phyloP scores from a whole-genome alignment of 1,140 invertebrate genomes.

The Sitobion miscanthi region DNA sequence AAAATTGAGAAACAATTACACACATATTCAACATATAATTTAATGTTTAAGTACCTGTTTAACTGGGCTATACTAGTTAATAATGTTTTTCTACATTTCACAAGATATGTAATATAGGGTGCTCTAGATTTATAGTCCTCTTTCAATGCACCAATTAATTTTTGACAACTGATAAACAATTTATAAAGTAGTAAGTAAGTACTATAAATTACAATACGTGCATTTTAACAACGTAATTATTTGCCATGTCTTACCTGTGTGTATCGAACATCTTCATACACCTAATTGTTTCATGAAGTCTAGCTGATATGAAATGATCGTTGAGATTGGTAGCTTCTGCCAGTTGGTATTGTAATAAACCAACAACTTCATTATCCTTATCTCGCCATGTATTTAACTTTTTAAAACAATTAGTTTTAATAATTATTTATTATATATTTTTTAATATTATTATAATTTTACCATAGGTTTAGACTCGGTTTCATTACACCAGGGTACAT shows the following conservation, averaged over 20 bases:
- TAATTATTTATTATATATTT: background rate
- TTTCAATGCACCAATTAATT: conserved; percentile 78
- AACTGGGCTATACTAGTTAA: conserved; percentile 81
- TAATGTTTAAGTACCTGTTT: conserved; percentile 67
- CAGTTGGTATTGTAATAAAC: conserved; percentile 79
- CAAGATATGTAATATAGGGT: conserved; percentile 85
- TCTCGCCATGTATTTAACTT: conserved; percentile 65
- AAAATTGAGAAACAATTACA: background rate
- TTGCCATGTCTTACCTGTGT: conserved; percentile 32
- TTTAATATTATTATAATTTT: background rate
- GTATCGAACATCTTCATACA: conserved; percentile 64
- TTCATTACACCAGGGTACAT: conserved; percentile 58
- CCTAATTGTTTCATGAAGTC: conserved; percentile 85
- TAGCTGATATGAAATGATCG: conserved; percentile 80
- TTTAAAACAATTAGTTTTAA: conserved; percentile 54
- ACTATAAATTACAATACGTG: background rate
- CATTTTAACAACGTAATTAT: background rate
- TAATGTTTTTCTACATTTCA: conserved; percentile 81
- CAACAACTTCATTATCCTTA: conserved; percentile 73
- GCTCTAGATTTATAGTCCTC: conserved; percentile 81
- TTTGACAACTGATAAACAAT: conserved; percentile 69
- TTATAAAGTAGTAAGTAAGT: conserved; percentile 43
- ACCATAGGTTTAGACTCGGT: conserved; percentile 55
- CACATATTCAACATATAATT: background rate
- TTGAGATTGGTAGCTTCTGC: conserved; percentile 88